Evolutionary conservation across 2,888 invertebrate genomes (phyloP).

Genomic region (Polydrusus tereticollis): DNA sequence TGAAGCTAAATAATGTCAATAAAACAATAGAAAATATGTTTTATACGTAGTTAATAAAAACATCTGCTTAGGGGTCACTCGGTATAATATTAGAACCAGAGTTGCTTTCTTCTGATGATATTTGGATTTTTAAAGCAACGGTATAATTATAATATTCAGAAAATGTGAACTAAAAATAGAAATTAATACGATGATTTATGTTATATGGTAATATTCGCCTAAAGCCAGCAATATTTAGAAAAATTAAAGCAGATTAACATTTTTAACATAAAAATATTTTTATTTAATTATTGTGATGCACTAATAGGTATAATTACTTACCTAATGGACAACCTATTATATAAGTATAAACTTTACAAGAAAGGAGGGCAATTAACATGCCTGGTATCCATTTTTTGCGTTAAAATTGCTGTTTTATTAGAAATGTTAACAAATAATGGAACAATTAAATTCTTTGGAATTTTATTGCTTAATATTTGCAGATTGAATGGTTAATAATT

Average conservation of each 20-base stretch:
- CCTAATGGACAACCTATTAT: conserved; percentile 30
- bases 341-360: conserved; percentile 47
- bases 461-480: conserved; percentile 44
- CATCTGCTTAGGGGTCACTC: too few relatives aligned
- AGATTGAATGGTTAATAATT: conserved; percentile 29
- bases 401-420: conserved; percentile 27
- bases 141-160: too few relatives aligned
- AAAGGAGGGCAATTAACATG: conserved; percentile 45
- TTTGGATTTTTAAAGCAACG: too few relatives aligned
- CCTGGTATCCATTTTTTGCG: conserved; percentile 31
- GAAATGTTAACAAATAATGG: conserved; percentile 40
- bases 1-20: too few relatives aligned
- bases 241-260: background rate
- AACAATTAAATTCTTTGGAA: conserved; percentile 36
- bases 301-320: conserved; percentile 22
- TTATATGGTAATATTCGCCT: too few relatives aligned
- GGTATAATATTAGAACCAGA: too few relatives aligned
- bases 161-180: too few relatives aligned
- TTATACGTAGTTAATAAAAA: too few relatives aligned
- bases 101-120: too few relatives aligned
- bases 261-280: background rate
- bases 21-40: too few relatives aligned
- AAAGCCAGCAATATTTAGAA: too few relatives aligned
- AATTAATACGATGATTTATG: too few relatives aligned
- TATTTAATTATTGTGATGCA: conserved; percentile 18